Evolutionary conservation across 1,140 invertebrate genomes (phyloP), one percentile per base, ranked within the genome.

Genomic region (Drosophila sulfurigaster): DNA sequence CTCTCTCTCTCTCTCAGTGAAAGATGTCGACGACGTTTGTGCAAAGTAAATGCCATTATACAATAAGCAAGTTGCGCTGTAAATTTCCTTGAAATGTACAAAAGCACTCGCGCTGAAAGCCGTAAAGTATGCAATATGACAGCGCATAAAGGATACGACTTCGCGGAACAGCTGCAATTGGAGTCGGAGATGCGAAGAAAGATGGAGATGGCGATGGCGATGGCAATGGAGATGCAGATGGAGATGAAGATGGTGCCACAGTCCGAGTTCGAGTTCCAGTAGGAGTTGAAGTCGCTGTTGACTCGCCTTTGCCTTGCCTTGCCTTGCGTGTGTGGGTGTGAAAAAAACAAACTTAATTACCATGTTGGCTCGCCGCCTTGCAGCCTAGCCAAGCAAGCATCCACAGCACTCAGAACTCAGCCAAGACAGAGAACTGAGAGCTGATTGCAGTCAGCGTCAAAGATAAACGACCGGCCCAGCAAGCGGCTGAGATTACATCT

Each of bases 51-150:
- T 86, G 82, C 75, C 79, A 86, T 82, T 86, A 87, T 79, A 77
- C 78, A 82, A 76, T 76, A 72, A 82, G 68, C 82, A 87, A 87
- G 80, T 87, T 82, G 73, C 62, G 79, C 69, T 82, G 83, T 87
- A 87, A 87, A 87, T 82, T 82, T 75, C 56, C 79, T 87, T 87
- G 72, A 87, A 87, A 82, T 87, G 76, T 77, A 87, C 82, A 77
- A 82, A 87, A 87, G 82, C 82, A 87, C 82, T 87, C 83, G 82
- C 83, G 72, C 65, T 87, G 83, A 87, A 87, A 82, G 82, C 79
- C 83, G 80, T 87, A 87, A 87, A 87, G 72, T 79, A 82, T 79
- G 82, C 79, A 64, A 87, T 79, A 86, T 87, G 82, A 86, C 82
- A 86, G 82, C 49, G 79, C 79, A 88, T 82, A 80, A 88, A 77